Base-by-base conservation (phyloP, 2,113 vertebrate genomes). In the Pipra filicauda region DNA sequence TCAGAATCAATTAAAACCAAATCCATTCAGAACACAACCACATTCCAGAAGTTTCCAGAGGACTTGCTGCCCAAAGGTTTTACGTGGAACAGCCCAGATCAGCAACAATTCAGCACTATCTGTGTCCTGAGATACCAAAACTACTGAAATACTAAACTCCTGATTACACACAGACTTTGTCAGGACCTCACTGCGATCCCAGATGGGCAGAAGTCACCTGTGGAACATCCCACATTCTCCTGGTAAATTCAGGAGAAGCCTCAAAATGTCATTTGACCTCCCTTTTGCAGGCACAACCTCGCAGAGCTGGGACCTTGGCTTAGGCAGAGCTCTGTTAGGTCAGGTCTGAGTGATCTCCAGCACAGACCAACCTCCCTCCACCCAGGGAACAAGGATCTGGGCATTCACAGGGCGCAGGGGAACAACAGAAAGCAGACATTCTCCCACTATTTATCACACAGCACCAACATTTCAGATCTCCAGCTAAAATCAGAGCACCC, bases 21-120 rank as follows among this genome's bases (percentile, higher is more conserved):
- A 23, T 15, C 26, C 24, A 39, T 23, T 11, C 62, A 26, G 15
- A 93, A n/a, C 2, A 26, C 1, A 9, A 44, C 9, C 26, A 5
- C 0, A 37, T 5, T 37, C 26, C 44, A 16, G 15, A 39, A 54
- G 12, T 22, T 66, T 39, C 21, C 77, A 61, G 35, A 59, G 11
- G 28, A 37, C 26, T 33, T 31, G 14, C 2, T 41, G 31, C 57
- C 31, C n/a, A 21, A 12, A 54, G 44, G 7, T 58, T 70, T 49
- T 7, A 13, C 27, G 5, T 2, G 6, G 27, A 51, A 16, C 26
- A 64, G 17, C 57, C 4, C 24, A 69, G 17, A 28, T 20, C 12
- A 7, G 6, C 55, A 33, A 13, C 59, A 57, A 19, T 11, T 20
- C 11, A 13, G 6, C 24, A 46, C 0, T 3, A 7, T 5, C 28